Evolutionary conservation across 2,113 vertebrate species (phyloP), one percentile per base, ranked within the genome.

Genomic region (Hiodon alosoides): DNA sequence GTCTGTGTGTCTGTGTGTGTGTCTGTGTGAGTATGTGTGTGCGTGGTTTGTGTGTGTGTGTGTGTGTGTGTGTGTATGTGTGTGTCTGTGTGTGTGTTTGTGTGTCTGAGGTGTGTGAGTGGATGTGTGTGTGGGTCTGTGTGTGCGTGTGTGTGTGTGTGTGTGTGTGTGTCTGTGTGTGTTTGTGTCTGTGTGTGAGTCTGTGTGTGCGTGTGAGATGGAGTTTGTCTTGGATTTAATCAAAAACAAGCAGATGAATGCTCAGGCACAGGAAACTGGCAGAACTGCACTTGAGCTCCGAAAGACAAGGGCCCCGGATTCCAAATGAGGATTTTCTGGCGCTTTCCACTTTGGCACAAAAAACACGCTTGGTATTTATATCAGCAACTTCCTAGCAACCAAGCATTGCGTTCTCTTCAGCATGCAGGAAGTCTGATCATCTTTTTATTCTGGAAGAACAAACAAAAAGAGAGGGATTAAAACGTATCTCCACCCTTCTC

Each of bases 141-240:
- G 47, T 16, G 48, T 59, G 17, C 9, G 72, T 75, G 74, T 73
- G 52, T 51, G 58, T 46, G 60, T 46, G 11, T 66, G 52, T 57
- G 31, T 74, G 68, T 31, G 52, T 70, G 67, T 31, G n/a, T 47
- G 55, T 71, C n/a, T 16, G 52, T 71, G 52, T 31, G 6, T 57
- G 55, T 11, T 1, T 57, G 55, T 57, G 55, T 71, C 31, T 71
- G 69, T 7, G 3, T n/a, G 10, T 76, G 66, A 31, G 31, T 31
- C 0, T 31, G 31, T 31, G 31, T 31, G 31, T 31, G 31, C 2
- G 31, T 31, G 31, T 31, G 31, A 31, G 31, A 31, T 67, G 76
- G 70, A 67, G 77, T 81, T 78, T 72, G 78, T 78, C 80, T 76
- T 75, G 80, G 75, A 83, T 84, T 79, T 85, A 84, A 87, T 87